Conservation (phyloP, 92 coral and sea anemone species). For the Zoanthus sansibaricus region DNA sequence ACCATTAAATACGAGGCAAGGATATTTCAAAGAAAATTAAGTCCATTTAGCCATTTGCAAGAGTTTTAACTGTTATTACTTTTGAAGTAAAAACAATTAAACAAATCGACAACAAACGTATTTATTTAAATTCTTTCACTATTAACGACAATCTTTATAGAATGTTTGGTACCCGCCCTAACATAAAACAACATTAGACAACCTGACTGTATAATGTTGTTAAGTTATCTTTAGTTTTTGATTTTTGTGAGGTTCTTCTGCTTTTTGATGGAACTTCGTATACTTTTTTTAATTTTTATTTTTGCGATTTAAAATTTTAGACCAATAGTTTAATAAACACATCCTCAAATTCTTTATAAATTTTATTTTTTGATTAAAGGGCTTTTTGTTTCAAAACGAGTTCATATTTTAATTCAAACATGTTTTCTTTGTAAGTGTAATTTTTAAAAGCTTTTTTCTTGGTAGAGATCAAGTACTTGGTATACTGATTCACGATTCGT, state of each 20-base stretch:
- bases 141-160: constrained; percentile 17
- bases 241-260: background rate
- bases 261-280: background rate
- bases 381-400: background rate
- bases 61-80: background rate
- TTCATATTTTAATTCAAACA: background rate
- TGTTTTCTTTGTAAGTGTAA: background rate
- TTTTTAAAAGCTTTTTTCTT: background rate
- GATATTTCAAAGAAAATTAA: background rate
- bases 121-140: constrained; percentile 27
- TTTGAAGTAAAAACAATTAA: background rate
- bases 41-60: background rate
- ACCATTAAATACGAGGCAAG: background rate
- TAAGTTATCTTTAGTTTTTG: too few species aligned
- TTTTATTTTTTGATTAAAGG: background rate
- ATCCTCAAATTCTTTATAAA: background rate
- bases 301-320: background rate
- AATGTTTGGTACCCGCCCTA: constrained; percentile 44
- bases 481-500: too few species aligned
- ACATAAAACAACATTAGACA: constrained; percentile 17
- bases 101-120: constrained; percentile 1
- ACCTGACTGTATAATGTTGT: background rate
- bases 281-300: background rate
- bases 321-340: background rate
- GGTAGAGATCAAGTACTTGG: background rate